A percentile compares a stretch with the other conserved stretches of the same genome.
Evolutionary conservation across 2,113 vertebrate genomes (phyloP).

Genomic region (Chionodraco myersi): DNA sequence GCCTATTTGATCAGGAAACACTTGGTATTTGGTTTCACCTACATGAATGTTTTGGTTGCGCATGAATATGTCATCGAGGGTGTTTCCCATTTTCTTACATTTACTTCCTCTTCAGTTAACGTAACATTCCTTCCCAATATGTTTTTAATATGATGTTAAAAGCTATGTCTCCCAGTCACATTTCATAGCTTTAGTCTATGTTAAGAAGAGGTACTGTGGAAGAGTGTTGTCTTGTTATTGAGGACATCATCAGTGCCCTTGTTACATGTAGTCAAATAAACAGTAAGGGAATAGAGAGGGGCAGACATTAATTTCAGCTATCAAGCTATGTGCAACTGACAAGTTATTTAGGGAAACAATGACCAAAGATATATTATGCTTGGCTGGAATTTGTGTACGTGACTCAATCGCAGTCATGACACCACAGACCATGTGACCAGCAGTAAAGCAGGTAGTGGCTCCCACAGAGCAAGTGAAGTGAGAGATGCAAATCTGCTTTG

Average conservation of each 20-base stretch:
- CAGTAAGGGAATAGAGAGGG: not conserved
- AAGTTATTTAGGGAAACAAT: constrained; percentile 51
- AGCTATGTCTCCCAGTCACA: no score
- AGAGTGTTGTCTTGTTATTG: not conserved
- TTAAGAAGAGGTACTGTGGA: no score
- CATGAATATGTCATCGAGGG: rapidly evolving
- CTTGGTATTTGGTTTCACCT: constrained; percentile 1
- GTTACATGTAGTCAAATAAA: not conserved
- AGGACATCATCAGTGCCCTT: not conserved
- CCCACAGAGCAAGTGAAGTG: not conserved
- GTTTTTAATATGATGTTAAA: not conserved
- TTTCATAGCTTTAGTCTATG: no score
- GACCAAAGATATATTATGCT: not conserved
- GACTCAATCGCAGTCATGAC: constrained; percentile 45
- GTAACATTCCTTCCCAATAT: not conserved
- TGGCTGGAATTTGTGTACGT: constrained; percentile 58
- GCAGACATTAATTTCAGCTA: not conserved
- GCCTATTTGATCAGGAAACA: not conserved
- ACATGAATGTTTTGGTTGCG: not conserved
- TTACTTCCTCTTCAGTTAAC: not conserved
- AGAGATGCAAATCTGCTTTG: not conserved
- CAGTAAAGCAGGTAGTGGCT: constrained; percentile 1
- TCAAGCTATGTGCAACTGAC: not conserved
- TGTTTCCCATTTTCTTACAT: not conserved
- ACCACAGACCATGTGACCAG: constrained; percentile 54